phyloP scores from a whole-genome alignment of 92 coral and sea anemone species.

The Paragorgia papillata region DNA sequence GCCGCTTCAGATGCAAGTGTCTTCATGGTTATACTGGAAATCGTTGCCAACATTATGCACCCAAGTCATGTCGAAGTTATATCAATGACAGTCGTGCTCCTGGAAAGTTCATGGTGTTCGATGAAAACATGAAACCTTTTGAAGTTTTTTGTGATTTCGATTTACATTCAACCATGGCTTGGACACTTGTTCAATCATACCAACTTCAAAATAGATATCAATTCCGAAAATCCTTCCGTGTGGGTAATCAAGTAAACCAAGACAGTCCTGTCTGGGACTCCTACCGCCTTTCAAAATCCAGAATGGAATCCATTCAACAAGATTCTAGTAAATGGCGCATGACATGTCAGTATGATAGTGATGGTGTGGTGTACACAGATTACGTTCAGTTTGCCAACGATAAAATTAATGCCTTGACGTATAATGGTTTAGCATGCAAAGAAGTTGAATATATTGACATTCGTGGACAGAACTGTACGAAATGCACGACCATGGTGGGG shows the following conservation, averaged over 20 bases:
- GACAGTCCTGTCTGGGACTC: not conserved
- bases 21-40: too few relatives aligned
- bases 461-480: not conserved
- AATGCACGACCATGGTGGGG: not conserved
- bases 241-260: not conserved
- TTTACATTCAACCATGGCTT: not conserved
- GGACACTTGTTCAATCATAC: conserved; percentile 22
- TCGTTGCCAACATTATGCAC: not conserved
- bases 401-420: not conserved
- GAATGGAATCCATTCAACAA: conserved; percentile 13
- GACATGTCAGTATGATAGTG: conserved; percentile 1
- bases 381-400: not conserved
- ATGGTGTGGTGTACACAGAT: not conserved
- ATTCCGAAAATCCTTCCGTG: not conserved
- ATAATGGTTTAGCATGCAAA: not conserved
- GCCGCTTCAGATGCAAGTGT: not conserved
- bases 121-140: not conserved
- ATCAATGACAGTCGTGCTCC: not conserved
- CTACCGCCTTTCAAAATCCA: not conserved
- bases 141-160: not conserved
- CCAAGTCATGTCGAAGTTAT: conserved; percentile 15
- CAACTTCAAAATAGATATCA: not conserved
- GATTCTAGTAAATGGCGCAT: conserved; percentile 6
- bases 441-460: not conserved
- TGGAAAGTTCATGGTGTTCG: not conserved